Conservation (phyloP, 2,797 vertebrate species). For the Bradypodion pumilum region DNA sequence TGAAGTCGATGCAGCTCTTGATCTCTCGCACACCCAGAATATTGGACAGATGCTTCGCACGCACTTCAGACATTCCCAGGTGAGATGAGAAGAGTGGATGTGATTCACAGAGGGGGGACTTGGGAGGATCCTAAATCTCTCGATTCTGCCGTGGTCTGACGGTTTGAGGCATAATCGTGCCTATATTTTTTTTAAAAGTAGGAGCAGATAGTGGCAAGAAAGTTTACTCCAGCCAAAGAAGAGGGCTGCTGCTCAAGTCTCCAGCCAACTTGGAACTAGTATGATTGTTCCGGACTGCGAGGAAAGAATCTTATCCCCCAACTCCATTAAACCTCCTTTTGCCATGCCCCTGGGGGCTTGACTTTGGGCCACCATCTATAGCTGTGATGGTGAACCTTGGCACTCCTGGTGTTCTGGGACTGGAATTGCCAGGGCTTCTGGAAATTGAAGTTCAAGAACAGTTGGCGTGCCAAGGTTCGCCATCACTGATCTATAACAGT, state of each 20-base stretch:
- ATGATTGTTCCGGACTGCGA: not conserved
- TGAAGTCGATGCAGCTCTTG: slow-evolving; percentile 96
- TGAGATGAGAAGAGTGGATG: slow-evolving; percentile 49
- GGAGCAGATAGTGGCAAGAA: not conserved
- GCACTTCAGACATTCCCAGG: slow-evolving; percentile 94
- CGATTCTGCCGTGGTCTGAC: not conserved
- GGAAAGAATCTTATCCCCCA: not conserved
- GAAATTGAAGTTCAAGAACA: no score
- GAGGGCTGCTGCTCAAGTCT: not conserved
- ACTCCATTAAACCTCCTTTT: not conserved
- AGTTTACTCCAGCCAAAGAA: not conserved
- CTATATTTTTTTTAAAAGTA: not conserved
- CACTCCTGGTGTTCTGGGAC: no score
- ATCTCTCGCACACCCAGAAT: slow-evolving; percentile 97
- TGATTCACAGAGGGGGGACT: no score
- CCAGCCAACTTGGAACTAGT: not conserved
- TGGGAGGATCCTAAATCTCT: not conserved
- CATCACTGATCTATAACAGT: no score
- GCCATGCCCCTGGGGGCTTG: not conserved
- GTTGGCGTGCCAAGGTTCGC: no score
- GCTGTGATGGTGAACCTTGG: no score
- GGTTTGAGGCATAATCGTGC: not conserved
- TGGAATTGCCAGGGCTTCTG: no score
- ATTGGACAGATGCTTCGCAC: slow-evolving; percentile 95
- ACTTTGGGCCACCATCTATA: not conserved